These are phyloP conservation scores for Lepidurus couesii DNA, from an alignment of 1,140 invertebrate genomes.

Conservation along the genomic window DNA sequence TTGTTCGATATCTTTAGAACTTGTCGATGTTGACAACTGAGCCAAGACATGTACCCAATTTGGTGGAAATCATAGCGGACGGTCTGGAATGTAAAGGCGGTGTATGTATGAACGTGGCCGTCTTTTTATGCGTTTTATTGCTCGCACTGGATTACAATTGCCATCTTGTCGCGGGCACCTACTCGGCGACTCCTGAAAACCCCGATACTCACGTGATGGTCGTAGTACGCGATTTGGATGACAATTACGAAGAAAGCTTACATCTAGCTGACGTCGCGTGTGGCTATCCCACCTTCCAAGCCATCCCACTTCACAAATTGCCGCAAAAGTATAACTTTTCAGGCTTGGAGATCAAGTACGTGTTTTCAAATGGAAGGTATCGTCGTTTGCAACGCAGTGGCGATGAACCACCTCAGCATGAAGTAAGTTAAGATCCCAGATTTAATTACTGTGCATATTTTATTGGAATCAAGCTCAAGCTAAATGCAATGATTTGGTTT, in stretches of 20 bases:
- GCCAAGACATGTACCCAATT: not conserved
- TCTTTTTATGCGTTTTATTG: conserved; percentile 2
- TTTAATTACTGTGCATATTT: too few relatives aligned
- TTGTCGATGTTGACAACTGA: not conserved
- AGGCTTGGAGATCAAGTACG: not conserved
- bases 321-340: not conserved
- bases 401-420: not conserved
- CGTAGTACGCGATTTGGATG: conserved; percentile 1
- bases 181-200: conserved; percentile 1
- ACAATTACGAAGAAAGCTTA: conserved; percentile 5
- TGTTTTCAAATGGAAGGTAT: not conserved
- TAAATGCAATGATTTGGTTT: too few relatives aligned
- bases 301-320: not conserved
- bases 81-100: not conserved
- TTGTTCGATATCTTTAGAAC: not conserved
- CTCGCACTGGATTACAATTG: not conserved
- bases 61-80: not conserved
- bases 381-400: not conserved
- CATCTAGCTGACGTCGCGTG: not conserved
- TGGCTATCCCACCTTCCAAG: conserved; percentile 8
- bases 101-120: not conserved
- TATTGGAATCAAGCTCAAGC: too few relatives aligned
- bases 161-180: not conserved
- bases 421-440: not conserved
- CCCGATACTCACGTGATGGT: conserved; percentile 11